A percentile compares a stretch with the other conserved stretches of the same genome.
Conservation (phyloP, 2,797 vertebrate genomes). For the Calcarius lapponicus region DNA sequence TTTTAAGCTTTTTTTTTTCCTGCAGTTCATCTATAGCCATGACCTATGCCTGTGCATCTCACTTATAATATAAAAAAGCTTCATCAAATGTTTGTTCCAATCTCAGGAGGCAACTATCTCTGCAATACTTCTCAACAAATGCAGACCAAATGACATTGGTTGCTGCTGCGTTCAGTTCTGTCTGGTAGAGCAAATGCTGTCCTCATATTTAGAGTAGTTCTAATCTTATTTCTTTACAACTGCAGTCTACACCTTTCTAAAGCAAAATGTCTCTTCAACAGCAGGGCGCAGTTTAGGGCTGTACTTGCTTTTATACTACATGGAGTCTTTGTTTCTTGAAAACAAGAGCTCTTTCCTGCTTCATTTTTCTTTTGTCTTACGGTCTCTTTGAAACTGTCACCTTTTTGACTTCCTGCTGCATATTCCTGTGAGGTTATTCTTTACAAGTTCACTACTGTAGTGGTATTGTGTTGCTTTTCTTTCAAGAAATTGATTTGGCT, state of each 20-base stretch:
- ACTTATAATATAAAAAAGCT: not conserved
- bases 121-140: not conserved
- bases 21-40: not conserved
- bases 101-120: not conserved
- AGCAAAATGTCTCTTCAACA: not conserved
- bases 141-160: not conserved
- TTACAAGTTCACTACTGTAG: not conserved
- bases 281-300: not conserved
- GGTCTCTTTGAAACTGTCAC: not conserved
- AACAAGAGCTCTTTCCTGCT: not conserved
- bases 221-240: not conserved
- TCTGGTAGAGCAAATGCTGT: not conserved
- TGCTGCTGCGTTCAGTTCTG: not conserved
- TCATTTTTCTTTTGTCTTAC: not conserved
- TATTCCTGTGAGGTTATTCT: not conserved
- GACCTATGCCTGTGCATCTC: not conserved
- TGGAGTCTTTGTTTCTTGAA: not conserved
- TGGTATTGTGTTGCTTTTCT: not conserved
- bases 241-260: not conserved
- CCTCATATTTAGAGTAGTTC: not conserved
- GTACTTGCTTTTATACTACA: not conserved
- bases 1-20: not conserved
- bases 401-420: not conserved
- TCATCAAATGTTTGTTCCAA: not conserved
- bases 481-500: not conserved